phyloP scores from a whole-genome alignment of 2,113 vertebrate genomes.

The Protobothrops flavoviridis region DNA sequence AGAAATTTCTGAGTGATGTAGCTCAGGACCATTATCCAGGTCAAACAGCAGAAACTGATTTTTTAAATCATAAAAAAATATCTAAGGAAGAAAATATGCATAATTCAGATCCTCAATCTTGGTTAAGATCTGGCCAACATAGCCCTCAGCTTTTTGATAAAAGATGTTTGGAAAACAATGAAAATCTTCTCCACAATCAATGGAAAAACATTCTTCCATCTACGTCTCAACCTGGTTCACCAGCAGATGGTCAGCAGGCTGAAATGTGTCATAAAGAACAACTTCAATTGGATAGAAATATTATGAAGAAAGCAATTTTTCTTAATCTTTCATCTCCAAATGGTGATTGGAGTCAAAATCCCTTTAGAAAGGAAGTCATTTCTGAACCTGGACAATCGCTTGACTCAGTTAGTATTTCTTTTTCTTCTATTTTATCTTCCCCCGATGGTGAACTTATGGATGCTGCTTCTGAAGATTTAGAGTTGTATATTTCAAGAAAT shows the following conservation, averaged over 20 bases:
- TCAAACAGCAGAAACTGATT: slow-evolving; percentile 70
- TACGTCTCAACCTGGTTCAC: slow-evolving; percentile 67
- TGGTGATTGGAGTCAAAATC: slow-evolving; percentile 83
- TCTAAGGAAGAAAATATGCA: slow-evolving; percentile 73
- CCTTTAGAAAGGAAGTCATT: slow-evolving; percentile 75
- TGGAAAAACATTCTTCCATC: slow-evolving; percentile 73
- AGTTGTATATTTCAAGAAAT: slow-evolving; percentile 77
- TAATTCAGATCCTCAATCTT: slow-evolving; percentile 66
- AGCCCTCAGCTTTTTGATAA: slow-evolving; percentile 89
- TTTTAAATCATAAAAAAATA: slow-evolving; percentile 70
- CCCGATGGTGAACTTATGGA: slow-evolving; percentile 85
- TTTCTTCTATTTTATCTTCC: slow-evolving; percentile 81
- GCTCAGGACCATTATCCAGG: slow-evolving; percentile 83
- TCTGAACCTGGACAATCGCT: slow-evolving; percentile 75
- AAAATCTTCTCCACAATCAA: slow-evolving; percentile 66
- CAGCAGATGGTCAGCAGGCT: slow-evolving; percentile 69
- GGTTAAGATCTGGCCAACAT: slow-evolving; percentile 66
- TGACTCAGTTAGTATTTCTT: slow-evolving; percentile 80
- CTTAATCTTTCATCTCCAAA: slow-evolving; percentile 81
- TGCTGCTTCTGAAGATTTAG: slow-evolving; percentile 76
- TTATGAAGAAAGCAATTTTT: slow-evolving; percentile 75
- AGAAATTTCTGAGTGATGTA: slow-evolving; percentile 92
- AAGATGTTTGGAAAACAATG: slow-evolving; percentile 69
- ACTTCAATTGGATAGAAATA: slow-evolving; percentile 74
- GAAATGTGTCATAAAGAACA: slow-evolving; percentile 71